Percentiles rank a stretch among this genome's conserved stretches.
phyloP scores from a whole-genome alignment of 2,888 invertebrate species.

The Blera fallax region DNA sequence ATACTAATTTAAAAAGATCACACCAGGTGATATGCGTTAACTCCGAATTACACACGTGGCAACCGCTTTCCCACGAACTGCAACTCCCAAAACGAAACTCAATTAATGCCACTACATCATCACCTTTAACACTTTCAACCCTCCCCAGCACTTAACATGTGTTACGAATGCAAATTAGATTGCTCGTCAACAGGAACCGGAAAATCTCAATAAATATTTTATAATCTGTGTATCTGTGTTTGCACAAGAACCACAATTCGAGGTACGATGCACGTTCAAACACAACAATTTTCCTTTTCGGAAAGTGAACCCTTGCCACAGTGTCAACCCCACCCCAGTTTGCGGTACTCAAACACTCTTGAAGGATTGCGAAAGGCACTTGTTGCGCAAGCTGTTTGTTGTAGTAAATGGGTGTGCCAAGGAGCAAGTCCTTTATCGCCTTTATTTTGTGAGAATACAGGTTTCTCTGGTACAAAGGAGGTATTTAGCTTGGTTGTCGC shows the following conservation, averaged over 20 bases:
- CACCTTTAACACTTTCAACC: constrained; percentile 1
- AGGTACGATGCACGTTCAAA: constrained; percentile 13
- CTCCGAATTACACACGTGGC: background rate
- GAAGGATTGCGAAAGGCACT: constrained; percentile 21
- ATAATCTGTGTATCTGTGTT: constrained; percentile 31
- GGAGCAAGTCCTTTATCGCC: constrained; percentile 23
- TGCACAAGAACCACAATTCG: constrained; percentile 20
- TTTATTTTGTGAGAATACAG: constrained; percentile 21
- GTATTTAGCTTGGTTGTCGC: constrained; percentile 29
- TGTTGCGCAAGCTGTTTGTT: constrained; percentile 33
- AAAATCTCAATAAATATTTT: constrained; percentile 25
- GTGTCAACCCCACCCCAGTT: constrained; percentile 14
- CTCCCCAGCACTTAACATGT: background rate
- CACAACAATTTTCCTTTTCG: constrained; percentile 10
- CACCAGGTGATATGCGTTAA: no score
- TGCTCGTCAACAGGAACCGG: constrained; percentile 32
- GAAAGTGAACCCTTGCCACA: constrained; percentile 7
- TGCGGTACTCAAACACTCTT: constrained; percentile 12
- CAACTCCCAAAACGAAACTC: background rate
- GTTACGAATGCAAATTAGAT: constrained; percentile 39
- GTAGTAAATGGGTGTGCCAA: constrained; percentile 15
- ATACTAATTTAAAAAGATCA: no score
- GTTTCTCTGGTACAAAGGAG: constrained; percentile 16
- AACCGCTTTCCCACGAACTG: background rate
- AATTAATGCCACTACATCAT: constrained; percentile 3